Evolutionary conservation across 2,888 invertebrate genomes (phyloP).

Genomic region (Agapostemon virescens): DNA sequence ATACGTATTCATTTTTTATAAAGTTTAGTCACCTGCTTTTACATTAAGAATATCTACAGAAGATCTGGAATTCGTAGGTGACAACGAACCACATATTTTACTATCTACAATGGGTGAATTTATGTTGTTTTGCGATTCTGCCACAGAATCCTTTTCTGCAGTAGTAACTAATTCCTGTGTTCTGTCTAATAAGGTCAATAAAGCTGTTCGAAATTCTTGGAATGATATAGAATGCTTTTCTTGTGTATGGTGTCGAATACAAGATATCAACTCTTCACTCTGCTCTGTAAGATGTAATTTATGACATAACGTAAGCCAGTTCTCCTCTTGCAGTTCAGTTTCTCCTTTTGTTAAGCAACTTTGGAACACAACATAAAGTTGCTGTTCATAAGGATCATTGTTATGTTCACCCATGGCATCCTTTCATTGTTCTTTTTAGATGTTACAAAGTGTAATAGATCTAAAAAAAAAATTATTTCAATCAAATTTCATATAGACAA

Average conservation of each 20-base stretch:
- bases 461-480: conserved; percentile 28
- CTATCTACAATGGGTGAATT: conserved; percentile 39
- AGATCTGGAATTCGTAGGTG: conserved; percentile 27
- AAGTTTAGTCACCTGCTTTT: conserved; percentile 48
- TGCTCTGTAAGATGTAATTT: conserved; percentile 90
- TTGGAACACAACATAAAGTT: conserved; percentile 90
- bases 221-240: conserved; percentile 84
- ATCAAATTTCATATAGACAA: background rate
- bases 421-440: conserved; percentile 58
- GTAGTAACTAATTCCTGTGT: conserved; percentile 64
- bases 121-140: conserved; percentile 38
- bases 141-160: conserved; percentile 35
- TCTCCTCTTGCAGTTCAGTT: conserved; percentile 86
- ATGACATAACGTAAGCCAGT: conserved; percentile 87
- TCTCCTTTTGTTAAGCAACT: conserved; percentile 88
- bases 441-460: conserved; percentile 19
- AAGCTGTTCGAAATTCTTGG: conserved; percentile 88
- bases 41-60: conserved; percentile 50
- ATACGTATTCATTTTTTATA: background rate
- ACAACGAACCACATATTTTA: conserved; percentile 27
- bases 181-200: conserved; percentile 86
- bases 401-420: conserved; percentile 77
- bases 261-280: conserved; percentile 79
- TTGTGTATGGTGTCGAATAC: conserved; percentile 69
- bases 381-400: conserved; percentile 89